Conservation (phyloP, 2,888 invertebrate species). For the Latrodectus hesperus region DNA sequence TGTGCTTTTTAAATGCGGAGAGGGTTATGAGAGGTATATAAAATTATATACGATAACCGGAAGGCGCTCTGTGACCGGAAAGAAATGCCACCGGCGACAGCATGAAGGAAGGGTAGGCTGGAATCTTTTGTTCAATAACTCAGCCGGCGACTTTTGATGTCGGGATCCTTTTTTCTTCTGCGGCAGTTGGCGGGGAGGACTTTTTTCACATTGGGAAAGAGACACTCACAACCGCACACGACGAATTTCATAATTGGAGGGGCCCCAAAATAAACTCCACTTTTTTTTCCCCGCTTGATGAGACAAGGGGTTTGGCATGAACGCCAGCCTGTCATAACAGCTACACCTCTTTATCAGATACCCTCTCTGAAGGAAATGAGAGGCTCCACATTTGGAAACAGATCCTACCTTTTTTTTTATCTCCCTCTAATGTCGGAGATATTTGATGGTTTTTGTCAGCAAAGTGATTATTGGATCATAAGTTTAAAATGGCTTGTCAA, state of each 20-base stretch:
- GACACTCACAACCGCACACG: conserved; percentile 59
- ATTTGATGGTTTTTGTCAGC: no score
- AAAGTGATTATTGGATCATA: no score
- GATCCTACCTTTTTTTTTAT: no score
- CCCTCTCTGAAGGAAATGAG: not conserved
- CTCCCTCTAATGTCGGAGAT: no score
- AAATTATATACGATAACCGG: not conserved
- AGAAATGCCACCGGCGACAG: not conserved
- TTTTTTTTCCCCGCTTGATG: not conserved
- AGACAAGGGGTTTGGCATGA: conserved; percentile 52
- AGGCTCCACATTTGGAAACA: not conserved
- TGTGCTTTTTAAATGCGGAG: not conserved
- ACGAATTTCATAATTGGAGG: conserved; percentile 59
- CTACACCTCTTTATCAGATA: conserved; percentile 46
- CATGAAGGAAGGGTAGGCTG: not conserved
- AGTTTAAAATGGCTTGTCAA: no score
- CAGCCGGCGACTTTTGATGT: conserved; percentile 56
- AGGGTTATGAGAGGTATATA: not conserved
- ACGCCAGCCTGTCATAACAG: conserved; percentile 50
- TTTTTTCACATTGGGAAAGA: conserved; percentile 11
- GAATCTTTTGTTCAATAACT: conserved; percentile 53
- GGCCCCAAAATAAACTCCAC: conserved; percentile 41
- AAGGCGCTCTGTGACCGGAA: not conserved
- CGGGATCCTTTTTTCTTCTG: not conserved
- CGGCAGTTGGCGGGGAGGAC: not conserved